phyloP scores from a whole-genome alignment of 2,113 vertebrate species.

The Urocitellus parryii region DNA sequence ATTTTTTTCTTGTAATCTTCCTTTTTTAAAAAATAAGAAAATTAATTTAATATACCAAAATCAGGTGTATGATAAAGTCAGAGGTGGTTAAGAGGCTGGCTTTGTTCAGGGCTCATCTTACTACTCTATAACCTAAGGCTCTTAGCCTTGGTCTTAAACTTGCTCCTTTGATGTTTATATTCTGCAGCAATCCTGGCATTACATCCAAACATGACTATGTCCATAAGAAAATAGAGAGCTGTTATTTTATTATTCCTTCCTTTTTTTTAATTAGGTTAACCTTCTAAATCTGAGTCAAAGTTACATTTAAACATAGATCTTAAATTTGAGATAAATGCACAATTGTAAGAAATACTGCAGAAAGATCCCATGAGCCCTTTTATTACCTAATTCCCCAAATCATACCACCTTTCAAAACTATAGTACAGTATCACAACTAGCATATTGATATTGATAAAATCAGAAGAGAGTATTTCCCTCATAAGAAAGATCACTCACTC shows the following conservation, averaged over 20 bases:
- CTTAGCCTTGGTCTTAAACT: neutral
- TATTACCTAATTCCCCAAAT: neutral
- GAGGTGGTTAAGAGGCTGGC: neutral
- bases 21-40: neutral
- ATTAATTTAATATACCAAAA: neutral
- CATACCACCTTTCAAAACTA: neutral
- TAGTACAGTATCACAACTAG: neutral
- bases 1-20: neutral
- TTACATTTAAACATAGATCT: neutral
- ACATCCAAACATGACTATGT: neutral
- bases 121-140: neutral
- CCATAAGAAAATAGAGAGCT: neutral
- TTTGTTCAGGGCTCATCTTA: neutral
- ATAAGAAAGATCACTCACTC: neutral
- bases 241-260: neutral
- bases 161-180: neutral
- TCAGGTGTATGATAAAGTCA: too few species aligned
- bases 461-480: neutral
- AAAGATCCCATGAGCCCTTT: neutral
- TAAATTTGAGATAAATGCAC: neutral
- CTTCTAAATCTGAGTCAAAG: neutral
- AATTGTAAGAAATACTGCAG: neutral
- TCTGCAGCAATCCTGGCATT: neutral
- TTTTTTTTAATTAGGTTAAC: neutral
- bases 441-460: neutral